Conservation (phyloP, 2,797 vertebrate genomes). For the Pseudomugil tenellus region DNA sequence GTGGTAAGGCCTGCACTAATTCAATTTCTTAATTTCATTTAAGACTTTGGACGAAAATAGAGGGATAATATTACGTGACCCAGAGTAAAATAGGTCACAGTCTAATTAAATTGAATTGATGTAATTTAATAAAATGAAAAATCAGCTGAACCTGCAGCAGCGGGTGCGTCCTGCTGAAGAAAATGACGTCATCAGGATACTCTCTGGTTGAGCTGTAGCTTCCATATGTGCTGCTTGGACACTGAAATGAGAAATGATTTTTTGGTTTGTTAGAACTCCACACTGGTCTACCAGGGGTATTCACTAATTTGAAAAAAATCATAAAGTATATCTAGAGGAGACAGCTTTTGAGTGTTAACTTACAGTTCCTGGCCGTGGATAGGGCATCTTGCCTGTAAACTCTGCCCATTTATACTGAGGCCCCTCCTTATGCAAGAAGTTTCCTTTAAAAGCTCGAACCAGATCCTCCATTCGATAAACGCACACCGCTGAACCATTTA, state of each 20-base stretch:
- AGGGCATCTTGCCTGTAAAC: slow-evolving; percentile 84
- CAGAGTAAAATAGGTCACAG: slow-evolving; percentile 3
- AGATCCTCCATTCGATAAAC: slow-evolving; percentile 87
- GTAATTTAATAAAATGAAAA: slow-evolving; percentile 39
- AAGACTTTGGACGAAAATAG: slow-evolving; percentile 24
- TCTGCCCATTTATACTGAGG: slow-evolving; percentile 87
- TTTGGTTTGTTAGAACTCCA: background rate
- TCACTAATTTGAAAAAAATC: background rate
- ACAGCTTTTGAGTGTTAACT: slow-evolving; percentile 54
- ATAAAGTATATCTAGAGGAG: background rate
- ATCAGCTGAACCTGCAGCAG: slow-evolving; percentile 73
- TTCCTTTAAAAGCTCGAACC: slow-evolving; percentile 84
- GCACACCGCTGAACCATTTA: slow-evolving; percentile 86
- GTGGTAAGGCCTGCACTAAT: slow-evolving; percentile 2
- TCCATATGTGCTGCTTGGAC: slow-evolving; percentile 87
- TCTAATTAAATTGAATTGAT: slow-evolving; percentile 23
- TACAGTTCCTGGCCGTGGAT: slow-evolving; percentile 86
- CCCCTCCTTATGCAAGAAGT: slow-evolving; percentile 86
- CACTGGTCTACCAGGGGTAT: background rate
- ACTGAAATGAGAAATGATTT: slow-evolving; percentile 59
- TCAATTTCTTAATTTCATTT: slow-evolving; percentile 21
- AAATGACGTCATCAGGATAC: slow-evolving; percentile 88
- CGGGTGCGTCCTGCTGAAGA: slow-evolving; percentile 86
- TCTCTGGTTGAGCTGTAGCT: slow-evolving; percentile 85
- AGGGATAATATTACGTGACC: background rate